A percentile compares a stretch with the other conserved stretches of the same genome.
Conservation (phyloP, 2,113 vertebrate species). For the Felis chaus region DNA sequence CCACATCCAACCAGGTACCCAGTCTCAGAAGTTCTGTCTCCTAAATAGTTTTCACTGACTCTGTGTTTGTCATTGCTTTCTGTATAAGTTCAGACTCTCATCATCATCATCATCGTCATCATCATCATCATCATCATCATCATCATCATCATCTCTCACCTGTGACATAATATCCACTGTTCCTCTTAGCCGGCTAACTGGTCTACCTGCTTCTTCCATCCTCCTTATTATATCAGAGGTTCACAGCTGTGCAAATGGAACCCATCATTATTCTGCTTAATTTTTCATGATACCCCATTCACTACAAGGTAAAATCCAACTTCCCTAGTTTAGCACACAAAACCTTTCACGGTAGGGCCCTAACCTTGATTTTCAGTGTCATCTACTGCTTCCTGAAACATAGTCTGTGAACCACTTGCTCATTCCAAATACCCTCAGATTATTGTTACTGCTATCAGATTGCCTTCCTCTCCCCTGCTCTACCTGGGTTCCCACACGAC, state of each 20-base stretch:
- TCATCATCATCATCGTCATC: rapidly evolving
- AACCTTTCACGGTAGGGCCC: background rate
- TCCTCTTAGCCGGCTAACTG: background rate
- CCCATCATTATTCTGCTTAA: background rate
- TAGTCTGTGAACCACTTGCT: background rate
- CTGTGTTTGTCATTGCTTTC: background rate
- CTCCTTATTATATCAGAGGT: background rate
- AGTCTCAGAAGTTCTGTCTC: background rate
- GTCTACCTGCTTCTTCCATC: background rate
- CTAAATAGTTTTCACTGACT: background rate
- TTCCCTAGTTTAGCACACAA: background rate
- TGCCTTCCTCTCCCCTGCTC: background rate
- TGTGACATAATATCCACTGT: no score
- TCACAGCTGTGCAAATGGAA: background rate
- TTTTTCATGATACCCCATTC: background rate
- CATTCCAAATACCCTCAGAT: background rate
- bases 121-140: no score
- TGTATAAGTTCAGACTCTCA: background rate
- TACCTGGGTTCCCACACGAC: background rate
- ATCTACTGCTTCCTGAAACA: background rate
- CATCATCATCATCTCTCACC: background rate
- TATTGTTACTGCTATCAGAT: background rate
- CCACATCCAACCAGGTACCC: background rate
- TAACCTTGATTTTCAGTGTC: background rate
- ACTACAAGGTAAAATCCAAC: background rate